Evolutionary conservation across 2,797 vertebrate species (phyloP), one percentile per base, ranked within the genome.

Genomic region (Falco naumanni): DNA sequence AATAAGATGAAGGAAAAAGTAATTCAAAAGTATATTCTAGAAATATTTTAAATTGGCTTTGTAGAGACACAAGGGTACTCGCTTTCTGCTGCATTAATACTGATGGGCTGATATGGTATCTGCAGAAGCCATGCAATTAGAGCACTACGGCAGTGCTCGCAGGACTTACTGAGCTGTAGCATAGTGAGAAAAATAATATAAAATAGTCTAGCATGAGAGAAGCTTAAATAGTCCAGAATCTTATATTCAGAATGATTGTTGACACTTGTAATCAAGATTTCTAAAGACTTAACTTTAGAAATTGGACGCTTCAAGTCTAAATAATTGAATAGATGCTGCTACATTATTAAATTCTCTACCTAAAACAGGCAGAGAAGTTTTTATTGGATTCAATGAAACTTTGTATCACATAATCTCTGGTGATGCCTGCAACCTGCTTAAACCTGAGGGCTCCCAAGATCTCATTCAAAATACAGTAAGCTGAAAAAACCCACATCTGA

Each of bases 11-110:
- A 96, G 91, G 39, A 83, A 93, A 95, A 95, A 79, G 22, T 61
- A 65, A 95, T 90, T 74, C 26, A 61, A 86, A 95, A 96, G 37
- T 82, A 84, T 84, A 87, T 96, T 97, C 92, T 65, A 83, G 84
- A 95, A 97, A 82, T 94, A 85, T 76, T 69, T 92, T 84, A 83
- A 97, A 95, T 84, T 80, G 51, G 61, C 71, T 97, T 95, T 97
- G 77, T 61, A 71, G 77, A 94, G 80, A 84, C 70, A 85, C 41
- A 79, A 94, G 94, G 29, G 78, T 72, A 26, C 90, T 90, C 3
- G 28, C 91, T 96, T 97, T 94, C 85, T 96, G 60, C 93, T 28
- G 77, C 57, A 79, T 95, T 93, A 96, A 89, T 85, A 82, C 48
- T 93, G 95, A 96, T 96, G 90, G 63, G 48, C 72, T 96, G 88